These are phyloP conservation scores for Perdita meconis DNA, from an alignment of 2,888 invertebrate species.

Conservation along the genomic window DNA sequence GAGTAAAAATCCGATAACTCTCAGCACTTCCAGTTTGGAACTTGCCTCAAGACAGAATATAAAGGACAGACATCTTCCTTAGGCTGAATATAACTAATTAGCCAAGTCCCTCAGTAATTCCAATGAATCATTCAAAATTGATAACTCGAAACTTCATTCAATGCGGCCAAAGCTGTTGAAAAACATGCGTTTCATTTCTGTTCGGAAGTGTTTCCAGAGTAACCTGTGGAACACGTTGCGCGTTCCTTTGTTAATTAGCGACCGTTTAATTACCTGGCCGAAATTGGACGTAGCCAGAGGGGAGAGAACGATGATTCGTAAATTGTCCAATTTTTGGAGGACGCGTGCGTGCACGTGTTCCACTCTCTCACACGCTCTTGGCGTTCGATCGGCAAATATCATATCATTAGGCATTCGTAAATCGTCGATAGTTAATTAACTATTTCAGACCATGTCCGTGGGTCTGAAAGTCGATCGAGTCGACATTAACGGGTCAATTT, in stretches of 20 bases:
- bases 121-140: background rate
- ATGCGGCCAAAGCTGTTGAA: conserved; percentile 2
- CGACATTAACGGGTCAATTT: too few relatives aligned
- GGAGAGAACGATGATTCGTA: conserved; percentile 39
- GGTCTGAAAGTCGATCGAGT: background rate
- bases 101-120: too few relatives aligned
- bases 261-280: conserved; percentile 51
- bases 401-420: conserved; percentile 49
- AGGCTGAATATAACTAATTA: too few relatives aligned
- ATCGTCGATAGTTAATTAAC: conserved; percentile 47
- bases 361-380: background rate
- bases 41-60: too few relatives aligned
- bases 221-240: conserved; percentile 29
- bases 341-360: background rate
- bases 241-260: conserved; percentile 57
- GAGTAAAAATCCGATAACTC: too few relatives aligned
- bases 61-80: too few relatives aligned
- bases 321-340: conserved; percentile 47
- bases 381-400: conserved; percentile 14
- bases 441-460: background rate
- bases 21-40: too few relatives aligned
- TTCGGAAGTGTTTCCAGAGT: conserved; percentile 16
- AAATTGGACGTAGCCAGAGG: conserved; percentile 26
- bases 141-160: background rate
- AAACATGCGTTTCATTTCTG: conserved; percentile 32